Evolutionary conservation across 2,797 vertebrate genomes (phyloP), one percentile per base, ranked within the genome.

Genomic region (Amblyopsis hoosieri): DNA sequence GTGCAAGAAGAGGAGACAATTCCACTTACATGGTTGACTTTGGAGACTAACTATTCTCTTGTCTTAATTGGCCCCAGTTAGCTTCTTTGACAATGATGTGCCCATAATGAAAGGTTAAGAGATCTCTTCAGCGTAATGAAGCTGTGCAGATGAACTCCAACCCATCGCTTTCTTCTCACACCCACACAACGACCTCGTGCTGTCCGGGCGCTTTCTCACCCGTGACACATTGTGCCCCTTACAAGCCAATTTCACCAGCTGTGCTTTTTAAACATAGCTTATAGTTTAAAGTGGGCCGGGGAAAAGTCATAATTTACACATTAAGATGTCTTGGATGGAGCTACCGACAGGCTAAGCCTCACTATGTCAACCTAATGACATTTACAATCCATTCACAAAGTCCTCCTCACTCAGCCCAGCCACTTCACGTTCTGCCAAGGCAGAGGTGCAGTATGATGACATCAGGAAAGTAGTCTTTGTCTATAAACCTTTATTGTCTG

Each of bases 51-150:
- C 82, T 73, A 65, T 76, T 79, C 61, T 62, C 71, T 79, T 66
- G 66, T 45, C 78, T 80, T 88, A 89, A 85, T 85, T 78, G 87
- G 84, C 71, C 75, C 76, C 86, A 87, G 82, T 92, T 89, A 87
- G 85, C 74, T 60, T 51, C 72, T 71, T 72, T 87, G 82, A 76
- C 78, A 75, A 60, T 59, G 56, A 51, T 73, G 67, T 67, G 58
- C 76, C 67, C 69, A 52, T 77, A 86, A 80, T 87, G 69, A 90
- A 90, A 89, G 88, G 89, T 92, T 87, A 89, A 80, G 76, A 72
- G 82, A 84, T 83, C 77, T 85, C 85, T 85, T 82, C 67, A 48
- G 62, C 54, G 59, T 82, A 76, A 89, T 86, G 76, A 88, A 87
- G 80, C 68, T 48, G 45, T 72, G 69, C 69, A 75, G 74, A 61